Conservation (phyloP, 1,140 invertebrate species). For the Psix sp. region DNA sequence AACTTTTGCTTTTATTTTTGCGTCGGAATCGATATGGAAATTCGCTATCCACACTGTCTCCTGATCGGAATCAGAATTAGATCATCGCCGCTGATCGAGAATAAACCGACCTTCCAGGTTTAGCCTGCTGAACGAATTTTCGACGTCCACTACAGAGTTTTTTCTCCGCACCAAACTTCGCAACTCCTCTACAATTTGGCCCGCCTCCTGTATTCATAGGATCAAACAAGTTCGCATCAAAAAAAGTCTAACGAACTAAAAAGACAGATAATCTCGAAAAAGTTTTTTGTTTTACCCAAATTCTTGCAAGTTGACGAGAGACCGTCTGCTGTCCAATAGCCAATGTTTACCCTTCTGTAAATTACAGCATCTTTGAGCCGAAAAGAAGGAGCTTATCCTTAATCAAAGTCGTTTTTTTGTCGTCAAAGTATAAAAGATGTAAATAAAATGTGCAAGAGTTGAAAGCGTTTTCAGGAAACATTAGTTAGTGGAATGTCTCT, state of each 20-base stretch:
- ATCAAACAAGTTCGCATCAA: conserved; percentile 32
- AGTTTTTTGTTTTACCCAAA: conserved; percentile 23
- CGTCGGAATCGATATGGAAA: neutral
- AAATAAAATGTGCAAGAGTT: too few species aligned
- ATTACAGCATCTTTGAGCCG: too few species aligned
- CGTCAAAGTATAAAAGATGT: too few species aligned
- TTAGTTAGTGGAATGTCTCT: too few species aligned
- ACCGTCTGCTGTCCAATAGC: neutral
- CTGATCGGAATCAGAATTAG: conserved; percentile 6
- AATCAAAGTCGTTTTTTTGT: too few species aligned
- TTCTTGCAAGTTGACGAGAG: conserved; percentile 1
- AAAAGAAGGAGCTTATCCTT: too few species aligned
- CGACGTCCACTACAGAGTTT: conserved; percentile 32
- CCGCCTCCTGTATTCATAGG: conserved; percentile 28
- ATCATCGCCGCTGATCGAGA: conserved; percentile 39
- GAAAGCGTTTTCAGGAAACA: too few species aligned
- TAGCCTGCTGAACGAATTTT: conserved; percentile 62
- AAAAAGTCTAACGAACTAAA: conserved; percentile 38
- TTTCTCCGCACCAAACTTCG: conserved; percentile 27
- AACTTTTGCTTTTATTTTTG: conserved; percentile 8
- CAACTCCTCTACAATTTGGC: conserved; percentile 25
- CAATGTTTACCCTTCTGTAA: too few species aligned
- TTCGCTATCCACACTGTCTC: neutral
- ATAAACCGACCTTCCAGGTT: conserved; percentile 64
- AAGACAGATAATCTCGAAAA: conserved; percentile 19